Evolutionary conservation across 2,113 vertebrate genomes (phyloP).

Genomic region (Montifringilla adamsi): DNA sequence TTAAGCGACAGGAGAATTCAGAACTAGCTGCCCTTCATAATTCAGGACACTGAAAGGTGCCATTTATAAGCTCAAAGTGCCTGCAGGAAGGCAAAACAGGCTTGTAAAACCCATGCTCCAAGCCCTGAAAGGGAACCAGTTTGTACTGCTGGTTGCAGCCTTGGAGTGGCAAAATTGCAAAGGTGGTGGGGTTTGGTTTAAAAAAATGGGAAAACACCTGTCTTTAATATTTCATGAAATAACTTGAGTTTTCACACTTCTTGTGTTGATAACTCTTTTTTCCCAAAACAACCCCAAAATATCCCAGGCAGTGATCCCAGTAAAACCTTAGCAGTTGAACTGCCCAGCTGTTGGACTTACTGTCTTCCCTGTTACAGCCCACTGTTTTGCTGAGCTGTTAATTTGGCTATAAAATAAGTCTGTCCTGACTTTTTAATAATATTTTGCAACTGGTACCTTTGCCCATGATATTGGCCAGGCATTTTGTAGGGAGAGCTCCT

Average conservation of each 20-base stretch:
- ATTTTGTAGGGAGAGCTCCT: not conserved
- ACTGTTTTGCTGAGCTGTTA: slow-evolving; percentile 5
- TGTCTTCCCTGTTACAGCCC: not conserved
- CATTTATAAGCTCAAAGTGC: slow-evolving; percentile 73
- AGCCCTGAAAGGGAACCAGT: slow-evolving; percentile 28
- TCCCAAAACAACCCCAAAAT: not conserved
- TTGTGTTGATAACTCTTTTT: not conserved
- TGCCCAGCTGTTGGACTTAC: not conserved
- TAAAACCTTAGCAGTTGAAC: not conserved
- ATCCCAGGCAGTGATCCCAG: not conserved
- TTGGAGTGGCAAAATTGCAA: slow-evolving; percentile 45
- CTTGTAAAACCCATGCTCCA: slow-evolving; percentile 68
- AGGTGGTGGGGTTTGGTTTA: not conserved
- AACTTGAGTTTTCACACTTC: slow-evolving; percentile 1
- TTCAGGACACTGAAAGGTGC: slow-evolving; percentile 74
- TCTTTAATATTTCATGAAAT: not conserved
- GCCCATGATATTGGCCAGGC: not conserved
- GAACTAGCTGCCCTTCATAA: slow-evolving; percentile 70
- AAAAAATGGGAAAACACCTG: slow-evolving; percentile 26
- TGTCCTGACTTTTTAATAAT: not conserved
- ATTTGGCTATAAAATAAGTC: not conserved
- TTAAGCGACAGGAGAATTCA: slow-evolving; percentile 75
- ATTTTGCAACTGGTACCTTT: not conserved
- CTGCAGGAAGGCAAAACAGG: slow-evolving; percentile 70
- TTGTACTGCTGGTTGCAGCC: slow-evolving; percentile 37